phyloP scores from a whole-genome alignment of 2,888 invertebrate genomes.

The Crocallis elinguaria region DNA sequence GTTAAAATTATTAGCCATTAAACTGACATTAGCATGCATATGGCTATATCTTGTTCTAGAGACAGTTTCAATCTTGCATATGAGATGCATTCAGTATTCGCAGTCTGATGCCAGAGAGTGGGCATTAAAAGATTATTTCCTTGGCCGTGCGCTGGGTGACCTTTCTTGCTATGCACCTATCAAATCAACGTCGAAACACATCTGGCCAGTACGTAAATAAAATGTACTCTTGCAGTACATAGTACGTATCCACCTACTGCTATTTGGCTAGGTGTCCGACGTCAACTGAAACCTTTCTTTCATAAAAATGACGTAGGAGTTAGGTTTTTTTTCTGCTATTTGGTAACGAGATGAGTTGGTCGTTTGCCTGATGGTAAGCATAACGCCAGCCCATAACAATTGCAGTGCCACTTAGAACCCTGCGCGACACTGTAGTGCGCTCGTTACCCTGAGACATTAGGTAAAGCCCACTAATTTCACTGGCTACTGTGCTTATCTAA shows the following conservation, averaged over 20 bases:
- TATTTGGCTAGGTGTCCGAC: too few species aligned
- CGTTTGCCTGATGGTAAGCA: too few species aligned
- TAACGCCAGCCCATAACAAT: too few species aligned
- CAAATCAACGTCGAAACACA: constrained; percentile 41
- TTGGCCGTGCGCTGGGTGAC: constrained; percentile 45
- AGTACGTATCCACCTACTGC: neutral
- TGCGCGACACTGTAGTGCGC: too few species aligned
- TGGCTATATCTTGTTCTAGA: neutral
- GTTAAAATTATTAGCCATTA: neutral
- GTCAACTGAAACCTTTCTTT: too few species aligned
- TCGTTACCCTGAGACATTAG: too few species aligned
- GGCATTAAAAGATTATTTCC: constrained; percentile 38
- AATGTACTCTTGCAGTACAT: neutral
- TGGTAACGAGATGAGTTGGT: too few species aligned
- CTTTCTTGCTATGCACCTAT: constrained; percentile 40
- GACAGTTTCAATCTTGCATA: constrained; percentile 11
- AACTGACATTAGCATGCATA: constrained; percentile 6
- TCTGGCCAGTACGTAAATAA: constrained; percentile 13
- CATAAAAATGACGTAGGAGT: too few species aligned
- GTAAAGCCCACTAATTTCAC: too few species aligned
- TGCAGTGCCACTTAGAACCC: too few species aligned
- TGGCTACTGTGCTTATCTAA: too few species aligned
- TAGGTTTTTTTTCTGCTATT: too few species aligned
- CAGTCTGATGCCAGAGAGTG: constrained; percentile 14
- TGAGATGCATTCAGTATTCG: constrained; percentile 9